Conservation (phyloP, 2,888 invertebrate species). For the Coleophora deauratella region DNA sequence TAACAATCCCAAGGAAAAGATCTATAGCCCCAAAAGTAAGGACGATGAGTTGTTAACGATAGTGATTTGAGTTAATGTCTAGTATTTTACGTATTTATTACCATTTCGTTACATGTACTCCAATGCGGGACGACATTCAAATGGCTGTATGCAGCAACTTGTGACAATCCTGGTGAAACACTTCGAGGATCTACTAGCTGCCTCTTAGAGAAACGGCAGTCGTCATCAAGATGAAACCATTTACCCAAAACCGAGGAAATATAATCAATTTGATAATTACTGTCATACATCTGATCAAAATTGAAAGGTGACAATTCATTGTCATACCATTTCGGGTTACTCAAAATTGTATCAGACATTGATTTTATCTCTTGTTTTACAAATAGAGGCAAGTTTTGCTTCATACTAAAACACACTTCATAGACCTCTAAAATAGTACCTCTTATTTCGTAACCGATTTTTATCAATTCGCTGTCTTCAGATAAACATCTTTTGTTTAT, state of each 20-base stretch:
- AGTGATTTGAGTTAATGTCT: no score
- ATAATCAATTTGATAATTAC: constrained; percentile 20
- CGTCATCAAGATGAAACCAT: constrained; percentile 19
- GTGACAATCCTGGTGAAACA: constrained; percentile 33
- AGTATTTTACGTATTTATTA: not conserved
- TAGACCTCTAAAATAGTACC: constrained; percentile 24
- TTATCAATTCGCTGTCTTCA: constrained; percentile 22
- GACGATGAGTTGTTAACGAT: no score
- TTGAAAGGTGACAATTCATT: constrained; percentile 19
- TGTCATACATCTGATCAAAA: constrained; percentile 30
- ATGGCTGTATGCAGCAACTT: constrained; percentile 29
- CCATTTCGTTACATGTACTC: constrained; percentile 29
- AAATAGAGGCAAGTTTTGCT: constrained; percentile 26
- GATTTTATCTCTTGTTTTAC: constrained; percentile 21
- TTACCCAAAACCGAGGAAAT: constrained; percentile 18
- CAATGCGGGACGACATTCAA: constrained; percentile 45
- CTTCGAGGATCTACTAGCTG: constrained; percentile 39
- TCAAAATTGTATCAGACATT: constrained; percentile 16
- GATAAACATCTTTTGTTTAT: constrained; percentile 21
- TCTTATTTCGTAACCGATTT: constrained; percentile 25
- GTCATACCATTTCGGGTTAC: constrained; percentile 21
- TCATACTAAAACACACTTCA: constrained; percentile 32
- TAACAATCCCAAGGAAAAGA: no score
- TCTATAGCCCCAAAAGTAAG: no score
- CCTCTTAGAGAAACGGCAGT: constrained; percentile 36